Conservation (phyloP, 2,797 vertebrate genomes). For the Fratercula arctica region DNA sequence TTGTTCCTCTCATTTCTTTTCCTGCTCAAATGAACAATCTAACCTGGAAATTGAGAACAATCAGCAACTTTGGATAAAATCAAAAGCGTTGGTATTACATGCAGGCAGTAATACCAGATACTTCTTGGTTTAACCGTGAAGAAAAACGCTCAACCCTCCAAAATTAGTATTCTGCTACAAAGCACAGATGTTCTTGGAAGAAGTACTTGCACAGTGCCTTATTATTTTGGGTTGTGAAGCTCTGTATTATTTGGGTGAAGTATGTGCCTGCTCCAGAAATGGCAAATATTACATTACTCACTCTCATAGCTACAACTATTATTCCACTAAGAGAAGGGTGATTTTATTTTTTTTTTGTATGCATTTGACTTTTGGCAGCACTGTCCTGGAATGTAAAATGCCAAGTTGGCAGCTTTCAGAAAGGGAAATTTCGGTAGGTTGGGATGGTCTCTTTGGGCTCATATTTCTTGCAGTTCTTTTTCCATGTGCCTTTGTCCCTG, state of each 20-base stretch:
- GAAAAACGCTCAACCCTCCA: neutral
- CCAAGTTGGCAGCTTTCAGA: constrained; percentile 48
- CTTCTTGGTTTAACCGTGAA: neutral
- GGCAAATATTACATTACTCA: neutral
- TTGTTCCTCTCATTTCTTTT: neutral
- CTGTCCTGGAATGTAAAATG: constrained; percentile 37
- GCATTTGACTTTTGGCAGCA: constrained; percentile 14
- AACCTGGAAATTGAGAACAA: neutral
- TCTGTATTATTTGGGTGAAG: neutral
- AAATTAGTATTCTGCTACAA: neutral
- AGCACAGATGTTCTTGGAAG: neutral
- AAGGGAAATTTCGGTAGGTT: constrained; percentile 47
- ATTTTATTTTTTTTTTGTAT: neutral
- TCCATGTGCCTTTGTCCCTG: neutral
- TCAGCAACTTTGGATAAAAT: neutral
- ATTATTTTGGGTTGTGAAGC: neutral
- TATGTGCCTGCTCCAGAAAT: neutral
- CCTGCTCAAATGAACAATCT: neutral
- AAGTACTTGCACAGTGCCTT: neutral
- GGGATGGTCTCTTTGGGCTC: constrained; percentile 42
- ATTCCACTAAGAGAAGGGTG: neutral
- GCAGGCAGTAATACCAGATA: neutral
- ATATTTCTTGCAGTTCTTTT: constrained; percentile 53
- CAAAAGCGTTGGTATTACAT: neutral
- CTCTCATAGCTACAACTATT: neutral